A percentile compares a stretch with the other conserved stretches of the same genome.
Conservation (phyloP, 2,113 vertebrate species). For the Thunnus maccoyii region DNA sequence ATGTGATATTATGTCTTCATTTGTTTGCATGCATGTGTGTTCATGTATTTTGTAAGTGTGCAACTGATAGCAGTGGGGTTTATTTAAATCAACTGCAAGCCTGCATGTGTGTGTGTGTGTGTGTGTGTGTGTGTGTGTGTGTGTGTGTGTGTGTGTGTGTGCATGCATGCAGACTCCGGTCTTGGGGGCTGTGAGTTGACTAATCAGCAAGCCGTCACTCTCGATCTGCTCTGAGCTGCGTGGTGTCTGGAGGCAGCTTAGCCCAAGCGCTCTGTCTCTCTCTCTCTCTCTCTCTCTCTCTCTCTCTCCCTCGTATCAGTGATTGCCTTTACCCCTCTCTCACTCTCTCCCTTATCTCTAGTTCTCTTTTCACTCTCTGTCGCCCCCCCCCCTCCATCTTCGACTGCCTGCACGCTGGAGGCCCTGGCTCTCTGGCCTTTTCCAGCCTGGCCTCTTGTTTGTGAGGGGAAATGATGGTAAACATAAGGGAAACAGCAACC, state of each 20-base stretch:
- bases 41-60: slow-evolving; percentile 43
- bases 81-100: slow-evolving; percentile 54
- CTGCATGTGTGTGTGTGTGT: slow-evolving; percentile 14
- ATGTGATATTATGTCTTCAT: neutral
- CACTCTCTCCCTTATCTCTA: slow-evolving; percentile 27
- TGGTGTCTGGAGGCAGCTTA: slow-evolving; percentile 83
- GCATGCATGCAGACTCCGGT: slow-evolving; percentile 57
- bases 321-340: slow-evolving; percentile 41
- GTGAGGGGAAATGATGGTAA: slow-evolving; percentile 77
- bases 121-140: slow-evolving; percentile 26
- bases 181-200: slow-evolving; percentile 85
- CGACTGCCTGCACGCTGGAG: slow-evolving; percentile 40
- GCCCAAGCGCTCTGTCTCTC: slow-evolving; percentile 49
- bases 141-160: slow-evolving; percentile 25
- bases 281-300: slow-evolving; percentile 44
- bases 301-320: slow-evolving; percentile 35
- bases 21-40: slow-evolving; percentile 42
- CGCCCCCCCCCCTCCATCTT: slow-evolving; percentile 20
- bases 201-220: slow-evolving; percentile 88
- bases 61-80: slow-evolving; percentile 35
- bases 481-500: slow-evolving; percentile 81
- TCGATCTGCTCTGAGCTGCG: slow-evolving; percentile 83
- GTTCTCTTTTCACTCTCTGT: slow-evolving; percentile 33
- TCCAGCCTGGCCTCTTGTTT: slow-evolving; percentile 70
- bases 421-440: slow-evolving; percentile 76